phyloP scores from a whole-genome alignment of 2,888 invertebrate species.

The Eulithis prunata region DNA sequence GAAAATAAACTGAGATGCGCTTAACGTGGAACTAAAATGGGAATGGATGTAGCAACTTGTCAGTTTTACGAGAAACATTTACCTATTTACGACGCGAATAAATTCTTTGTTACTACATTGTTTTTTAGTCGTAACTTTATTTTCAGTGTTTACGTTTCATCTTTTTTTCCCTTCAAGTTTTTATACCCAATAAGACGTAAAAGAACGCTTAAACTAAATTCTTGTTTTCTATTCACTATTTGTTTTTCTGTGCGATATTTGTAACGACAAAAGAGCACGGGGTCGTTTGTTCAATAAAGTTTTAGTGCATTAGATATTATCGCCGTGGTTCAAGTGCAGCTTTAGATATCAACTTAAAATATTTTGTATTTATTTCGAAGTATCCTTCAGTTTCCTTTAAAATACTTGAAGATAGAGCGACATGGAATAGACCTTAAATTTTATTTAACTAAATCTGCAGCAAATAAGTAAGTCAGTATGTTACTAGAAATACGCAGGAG shows the following conservation, averaged over 20 bases:
- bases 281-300: background rate
- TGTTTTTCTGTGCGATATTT: too few relatives aligned
- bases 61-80: conserved; percentile 16
- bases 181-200: too few relatives aligned
- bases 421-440: background rate
- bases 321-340: background rate
- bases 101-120: conserved; percentile 12
- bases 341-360: conserved; percentile 6
- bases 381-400: conserved; percentile 1
- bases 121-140: background rate
- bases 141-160: background rate
- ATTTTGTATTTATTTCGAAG: conserved; percentile 6
- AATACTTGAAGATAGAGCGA: conserved; percentile 4
- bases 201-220: background rate
- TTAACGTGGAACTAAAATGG: conserved; percentile 45
- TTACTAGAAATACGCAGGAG: background rate
- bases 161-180: background rate
- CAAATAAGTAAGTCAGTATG: background rate
- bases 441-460: background rate
- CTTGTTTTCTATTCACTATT: background rate
- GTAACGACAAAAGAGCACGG: background rate
- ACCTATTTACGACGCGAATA: background rate
- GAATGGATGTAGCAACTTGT: conserved; percentile 31
- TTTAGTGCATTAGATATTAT: background rate
- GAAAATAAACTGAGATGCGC: conserved; percentile 67